Evolutionary conservation across 2,888 invertebrate genomes (phyloP), one percentile per base, ranked within the genome.

Genomic region (Noctua fimbriata): DNA sequence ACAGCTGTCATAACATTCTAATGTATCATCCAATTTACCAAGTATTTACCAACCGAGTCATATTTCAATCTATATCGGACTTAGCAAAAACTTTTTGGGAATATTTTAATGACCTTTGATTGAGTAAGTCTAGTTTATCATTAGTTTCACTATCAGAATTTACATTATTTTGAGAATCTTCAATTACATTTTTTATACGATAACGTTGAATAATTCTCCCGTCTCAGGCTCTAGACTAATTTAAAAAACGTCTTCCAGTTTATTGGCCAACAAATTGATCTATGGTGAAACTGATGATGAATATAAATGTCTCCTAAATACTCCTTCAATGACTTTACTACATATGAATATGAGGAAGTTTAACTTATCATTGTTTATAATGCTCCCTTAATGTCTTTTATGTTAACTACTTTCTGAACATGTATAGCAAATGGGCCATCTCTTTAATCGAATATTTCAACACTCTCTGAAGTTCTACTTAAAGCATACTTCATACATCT

Each of bases 1-100:
- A 90, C 94, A 95, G 92, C 93, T 95, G 93, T 95, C 94, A 94
- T 94, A 95, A 94, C 93, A 89, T 84, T 91, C 91, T 92, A 93
- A 94, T 94, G 90, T 90, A 88, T 91, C 91, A 90, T 93, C 91
- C 89, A 87, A 82, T 86, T 87, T 81, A 76, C 78, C 60, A 65
- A 75, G 74, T 60, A 75, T 88, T 91, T 93, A 90, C 90, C 86
- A 89, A 86, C 88, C 84, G 83, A 90, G 89, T 88, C 69, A 92
- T 92, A 75, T 81, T 81, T 86, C 83, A 86, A 75, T 74, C 65
- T 93, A 89, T 89, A 89, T 90, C 87, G 88, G 90, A 73, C 49
- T 74, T n/a, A n/a, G 72, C 55, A 67, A 70, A 60, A 84, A 65
- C 69, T 55, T 73, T 78, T 78, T 67, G 24, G 55, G 14, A 67